Evolutionary conservation across 2,797 vertebrate genomes (phyloP), one percentile per base, ranked within the genome.

Genomic region (Rachycentron canadum): DNA sequence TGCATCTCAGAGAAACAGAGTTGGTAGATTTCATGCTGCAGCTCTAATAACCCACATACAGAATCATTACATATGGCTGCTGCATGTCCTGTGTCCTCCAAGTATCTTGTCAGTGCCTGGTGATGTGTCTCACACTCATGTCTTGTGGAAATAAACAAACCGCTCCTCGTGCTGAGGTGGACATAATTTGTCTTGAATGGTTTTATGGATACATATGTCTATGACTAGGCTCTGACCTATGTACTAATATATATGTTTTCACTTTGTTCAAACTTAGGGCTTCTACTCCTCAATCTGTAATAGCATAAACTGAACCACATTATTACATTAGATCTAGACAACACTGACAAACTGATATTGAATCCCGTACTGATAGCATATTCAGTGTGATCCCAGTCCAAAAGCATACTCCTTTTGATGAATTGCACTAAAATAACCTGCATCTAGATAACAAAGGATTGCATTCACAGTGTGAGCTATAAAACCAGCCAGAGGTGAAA

Each of bases 41-140:
- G 52, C 79, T 85, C 76, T 83, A 87, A 90, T 89, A 91, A 88
- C 62, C 81, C 78, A 64, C 79, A 76, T 63, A 52, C 25, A 63
- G 58, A 90, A 89, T 91, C 86, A 82, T 91, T 91, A 87, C 79
- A 86, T 79, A 85, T 60, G 65, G 78, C 67, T 55, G 75, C 74
- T 11, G 41, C 65, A 73, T 76, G 81, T 83, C 68, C 67, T 36
- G 57, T 62, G 77, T 88, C 89, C 78, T 83, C 72, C 74, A 79
- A 86, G 75, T 85, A 69, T 87, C 63, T 72, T 41, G 56, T 67
- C 47, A 26, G 21, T 49, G 72, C 71, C 73, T 55, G 60, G 61
- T 61, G 58, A 66, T 69, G 71, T 52, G 60, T 71, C 84, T 82
- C 56, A 57, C 26, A 50, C 45, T 17, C 30, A 76, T 30, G 30